phyloP scores from a whole-genome alignment of 1,140 invertebrate species.

The Lordiphosa collinella region DNA sequence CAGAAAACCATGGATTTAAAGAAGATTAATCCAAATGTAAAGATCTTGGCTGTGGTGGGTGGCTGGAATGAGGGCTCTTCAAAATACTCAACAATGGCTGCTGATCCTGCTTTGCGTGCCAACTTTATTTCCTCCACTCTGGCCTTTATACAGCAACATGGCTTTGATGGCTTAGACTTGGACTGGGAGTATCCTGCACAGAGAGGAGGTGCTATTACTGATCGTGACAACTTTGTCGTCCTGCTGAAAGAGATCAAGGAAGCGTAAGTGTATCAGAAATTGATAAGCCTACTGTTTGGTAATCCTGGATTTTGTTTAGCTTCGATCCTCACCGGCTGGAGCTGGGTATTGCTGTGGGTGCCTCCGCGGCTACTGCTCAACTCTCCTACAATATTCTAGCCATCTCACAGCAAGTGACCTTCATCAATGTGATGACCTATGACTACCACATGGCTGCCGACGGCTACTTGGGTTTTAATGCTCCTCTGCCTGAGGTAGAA shows the following conservation, averaged over 20 bases:
- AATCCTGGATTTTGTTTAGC: conserved; percentile 45
- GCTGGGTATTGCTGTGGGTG: conserved; percentile 83
- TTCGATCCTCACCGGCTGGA: conserved; percentile 79
- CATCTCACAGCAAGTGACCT: conserved; percentile 81
- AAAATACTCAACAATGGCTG: conserved; percentile 83
- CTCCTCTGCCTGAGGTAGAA: conserved; percentile 81
- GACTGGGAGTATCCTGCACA: conserved; percentile 85
- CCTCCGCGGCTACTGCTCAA: conserved; percentile 80
- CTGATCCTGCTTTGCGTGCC: conserved; percentile 69
- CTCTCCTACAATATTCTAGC: conserved; percentile 83
- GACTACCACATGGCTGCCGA: conserved; percentile 83
- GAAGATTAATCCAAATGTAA: conserved; percentile 82
- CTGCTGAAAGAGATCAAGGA: conserved; percentile 81
- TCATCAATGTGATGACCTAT: conserved; percentile 86
- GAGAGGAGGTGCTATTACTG: conserved; percentile 80
- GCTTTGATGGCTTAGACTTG: conserved; percentile 85
- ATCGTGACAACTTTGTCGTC: conserved; percentile 80
- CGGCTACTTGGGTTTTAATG: conserved; percentile 82
- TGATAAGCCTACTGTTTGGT: no score
- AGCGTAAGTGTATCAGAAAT: conserved; percentile 61
- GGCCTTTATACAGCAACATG: conserved; percentile 80
- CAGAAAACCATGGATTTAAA: conserved; percentile 79
- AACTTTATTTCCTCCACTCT: conserved; percentile 81
- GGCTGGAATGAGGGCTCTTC: conserved; percentile 86
- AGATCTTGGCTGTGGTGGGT: conserved; percentile 86